A percentile compares a stretch with the other conserved stretches of the same genome.
These are phyloP conservation scores for Brevimyrus niger DNA, from an alignment of 2,113 vertebrate species.

Conservation along the genomic window DNA sequence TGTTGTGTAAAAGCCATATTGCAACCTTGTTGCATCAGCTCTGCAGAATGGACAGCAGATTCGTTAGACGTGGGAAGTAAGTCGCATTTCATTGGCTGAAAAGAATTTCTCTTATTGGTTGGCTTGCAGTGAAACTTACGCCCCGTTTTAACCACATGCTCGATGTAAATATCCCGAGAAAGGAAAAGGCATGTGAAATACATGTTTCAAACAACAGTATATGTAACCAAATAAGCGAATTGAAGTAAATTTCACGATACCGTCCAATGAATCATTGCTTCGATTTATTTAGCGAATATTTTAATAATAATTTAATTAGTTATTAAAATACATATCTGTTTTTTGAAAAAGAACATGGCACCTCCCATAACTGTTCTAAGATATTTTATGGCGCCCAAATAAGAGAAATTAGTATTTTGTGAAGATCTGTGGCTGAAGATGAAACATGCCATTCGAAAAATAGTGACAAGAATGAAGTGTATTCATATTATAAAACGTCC, in stretches of 20 bases:
- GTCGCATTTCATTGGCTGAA: slow-evolving; percentile 33
- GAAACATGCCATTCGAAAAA: not conserved
- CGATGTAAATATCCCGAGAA: slow-evolving; percentile 64
- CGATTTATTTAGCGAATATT: not conserved
- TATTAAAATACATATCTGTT: not conserved
- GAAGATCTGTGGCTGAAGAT: not conserved
- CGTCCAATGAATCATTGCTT: not conserved
- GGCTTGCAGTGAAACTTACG: not conserved
- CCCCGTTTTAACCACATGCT: slow-evolving; percentile 59
- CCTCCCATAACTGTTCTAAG: not conserved
- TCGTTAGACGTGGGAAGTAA: slow-evolving; percentile 53
- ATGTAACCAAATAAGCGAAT: not conserved
- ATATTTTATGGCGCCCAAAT: not conserved
- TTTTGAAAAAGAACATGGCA: not conserved
- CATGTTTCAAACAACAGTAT: not conserved
- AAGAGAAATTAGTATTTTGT: not conserved
- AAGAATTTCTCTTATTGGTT: slow-evolving; percentile 28
- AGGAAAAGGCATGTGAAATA: slow-evolving; percentile 18
- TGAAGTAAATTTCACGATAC: not conserved
- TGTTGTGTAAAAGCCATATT: slow-evolving; percentile 58
- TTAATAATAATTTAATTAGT: not conserved
- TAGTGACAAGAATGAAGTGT: not conserved
- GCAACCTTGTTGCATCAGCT: slow-evolving; percentile 73
- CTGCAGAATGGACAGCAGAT: slow-evolving; percentile 50
- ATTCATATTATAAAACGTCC: not conserved